phyloP scores from a whole-genome alignment of 1,140 invertebrate genomes.

The Lepidotrigona ventralis region DNA sequence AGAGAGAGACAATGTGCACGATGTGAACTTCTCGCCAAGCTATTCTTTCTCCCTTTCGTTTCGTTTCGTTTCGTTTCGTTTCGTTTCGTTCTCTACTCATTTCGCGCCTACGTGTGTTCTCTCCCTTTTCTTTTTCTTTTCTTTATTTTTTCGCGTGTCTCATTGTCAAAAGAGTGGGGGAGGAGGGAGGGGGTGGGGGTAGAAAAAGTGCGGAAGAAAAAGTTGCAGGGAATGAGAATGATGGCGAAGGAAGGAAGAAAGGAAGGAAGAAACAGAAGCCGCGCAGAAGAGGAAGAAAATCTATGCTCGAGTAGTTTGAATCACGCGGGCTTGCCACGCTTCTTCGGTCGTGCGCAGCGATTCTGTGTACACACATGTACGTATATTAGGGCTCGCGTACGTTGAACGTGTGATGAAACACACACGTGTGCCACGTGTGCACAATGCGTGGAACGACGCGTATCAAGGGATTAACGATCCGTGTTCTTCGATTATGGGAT shows the following conservation, averaged over 20 bases:
- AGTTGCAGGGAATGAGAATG: not conserved
- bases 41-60: slow-evolving; percentile 21
- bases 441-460: no score
- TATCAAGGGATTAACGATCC: no score
- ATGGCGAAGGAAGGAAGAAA: no score
- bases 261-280: not conserved
- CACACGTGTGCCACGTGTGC: no score
- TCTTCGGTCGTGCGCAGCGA: slow-evolving; percentile 22
- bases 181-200: no score
- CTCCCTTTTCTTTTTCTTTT: not conserved
- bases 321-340: slow-evolving; percentile 24
- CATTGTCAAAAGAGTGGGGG: not conserved
- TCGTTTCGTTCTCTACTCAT: no score
- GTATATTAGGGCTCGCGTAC: no score
- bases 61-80: no score
- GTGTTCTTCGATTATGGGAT: no score
- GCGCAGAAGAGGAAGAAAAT: not conserved
- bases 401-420: no score
- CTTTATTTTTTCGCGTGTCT: not conserved
- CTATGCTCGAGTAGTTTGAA: slow-evolving; percentile 32
- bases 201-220: no score
- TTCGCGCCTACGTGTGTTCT: no score
- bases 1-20: slow-evolving; percentile 19
- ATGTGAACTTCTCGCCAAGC: slow-evolving; percentile 21
- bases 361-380: not conserved